Evolutionary conservation across 2,113 vertebrate genomes (phyloP), one percentile per base, ranked within the genome.

Genomic region (Talpa occidentalis): DNA sequence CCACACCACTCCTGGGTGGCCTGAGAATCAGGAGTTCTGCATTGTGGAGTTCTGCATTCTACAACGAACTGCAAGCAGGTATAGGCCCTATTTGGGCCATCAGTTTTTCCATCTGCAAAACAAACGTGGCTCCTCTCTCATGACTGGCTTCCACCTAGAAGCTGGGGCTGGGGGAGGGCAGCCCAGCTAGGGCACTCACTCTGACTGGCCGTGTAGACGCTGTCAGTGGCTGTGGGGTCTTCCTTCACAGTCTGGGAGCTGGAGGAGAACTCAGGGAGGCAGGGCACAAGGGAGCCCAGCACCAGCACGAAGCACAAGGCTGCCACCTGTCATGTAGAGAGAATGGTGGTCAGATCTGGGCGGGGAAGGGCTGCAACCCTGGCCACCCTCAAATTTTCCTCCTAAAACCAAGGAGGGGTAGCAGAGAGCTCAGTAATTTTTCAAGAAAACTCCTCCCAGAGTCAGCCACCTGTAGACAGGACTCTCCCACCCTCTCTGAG

Each of bases 261-360:
- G 85, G 99, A 98, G 96, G 99, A 99, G 97, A 99, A 99, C 96
- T 99, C 98, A 3, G 99, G 99, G 96, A 99, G 98, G 98, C 99
- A 99, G 81, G 99, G 99, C 96, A 99, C 98, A 59, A 99, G 98
- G 95, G 99, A 99, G 97, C 99, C 99, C 98, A 99, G 98, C 97
- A 99, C 99, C 98, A 99, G 98, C 93, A 99, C 98, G 1, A 99
- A 99, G 97, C 99, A 99, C 98, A 99, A 94, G 87, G 98, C 99
- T 98, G 99, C 98, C 98, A 99, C 99, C 99, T 99, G 94, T 19
- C 70, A 85, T 78, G 95, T 76, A 96, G 82, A 96, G 82, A 95
- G 35, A 76, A 93, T 3, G 2, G 84, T 4, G 35, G 9, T 90
- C 92, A 88, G 86, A 44, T 12, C 10, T 22, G 91, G 16, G 35